A percentile compares a stretch with the other conserved stretches of the same genome.
phyloP scores from a whole-genome alignment of 2,113 vertebrate species.

The Macquaria australasica region DNA sequence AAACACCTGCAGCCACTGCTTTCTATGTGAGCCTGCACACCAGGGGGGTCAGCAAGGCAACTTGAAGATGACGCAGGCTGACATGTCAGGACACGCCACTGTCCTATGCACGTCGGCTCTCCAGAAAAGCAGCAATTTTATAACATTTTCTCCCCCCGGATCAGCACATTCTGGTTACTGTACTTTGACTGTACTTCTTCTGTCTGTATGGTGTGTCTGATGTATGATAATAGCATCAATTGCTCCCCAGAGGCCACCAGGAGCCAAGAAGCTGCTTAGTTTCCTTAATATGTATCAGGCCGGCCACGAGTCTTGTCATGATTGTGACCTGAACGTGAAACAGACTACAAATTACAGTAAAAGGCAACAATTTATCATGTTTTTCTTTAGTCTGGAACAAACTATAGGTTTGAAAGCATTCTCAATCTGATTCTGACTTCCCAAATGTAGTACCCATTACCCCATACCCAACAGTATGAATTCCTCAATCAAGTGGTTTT shows the following conservation, averaged over 20 bases:
- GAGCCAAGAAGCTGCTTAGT: slow-evolving; percentile 7
- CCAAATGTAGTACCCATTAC: background rate
- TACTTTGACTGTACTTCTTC: background rate
- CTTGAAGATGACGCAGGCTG: background rate
- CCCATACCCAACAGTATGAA: background rate
- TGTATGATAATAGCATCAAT: background rate
- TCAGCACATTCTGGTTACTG: background rate
- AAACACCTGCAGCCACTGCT: background rate
- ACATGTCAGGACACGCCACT: background rate
- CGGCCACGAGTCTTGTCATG: background rate
- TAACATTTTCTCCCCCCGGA: background rate
- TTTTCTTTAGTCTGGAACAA: background rate
- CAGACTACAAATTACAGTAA: background rate
- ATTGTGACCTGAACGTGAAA: slow-evolving; percentile 18
- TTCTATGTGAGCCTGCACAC: background rate
- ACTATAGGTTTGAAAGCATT: background rate
- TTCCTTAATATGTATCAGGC: slow-evolving; percentile 6
- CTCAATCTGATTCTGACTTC: background rate
- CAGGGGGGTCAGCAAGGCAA: slow-evolving; percentile 5
- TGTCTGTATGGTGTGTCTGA: background rate
- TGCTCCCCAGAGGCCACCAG: background rate
- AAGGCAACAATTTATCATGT: background rate
- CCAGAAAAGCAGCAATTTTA: background rate
- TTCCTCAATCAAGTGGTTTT: slow-evolving; percentile 28
- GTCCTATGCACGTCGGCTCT: background rate